These are phyloP conservation scores for Tineola bisselliella DNA, from an alignment of 2,888 invertebrate genomes.

Conservation along the genomic window DNA sequence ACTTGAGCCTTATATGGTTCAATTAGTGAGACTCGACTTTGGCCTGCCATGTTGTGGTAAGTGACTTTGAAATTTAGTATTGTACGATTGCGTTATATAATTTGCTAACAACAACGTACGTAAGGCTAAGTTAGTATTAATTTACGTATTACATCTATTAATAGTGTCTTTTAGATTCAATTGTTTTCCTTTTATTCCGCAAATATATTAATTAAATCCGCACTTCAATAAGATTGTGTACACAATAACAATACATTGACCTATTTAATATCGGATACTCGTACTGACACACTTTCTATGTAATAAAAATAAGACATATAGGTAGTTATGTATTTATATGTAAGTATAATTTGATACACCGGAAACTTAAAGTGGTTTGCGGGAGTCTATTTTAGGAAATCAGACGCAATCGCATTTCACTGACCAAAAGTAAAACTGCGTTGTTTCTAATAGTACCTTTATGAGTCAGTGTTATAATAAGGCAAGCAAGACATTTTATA, in stretches of 20 bases:
- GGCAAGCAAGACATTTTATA: neutral
- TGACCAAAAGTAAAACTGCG: neutral
- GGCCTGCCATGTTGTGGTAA: slow-evolving; percentile 92
- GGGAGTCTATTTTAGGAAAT: neutral
- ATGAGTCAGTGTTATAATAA: neutral
- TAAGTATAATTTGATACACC: neutral
- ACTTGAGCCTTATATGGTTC: slow-evolving; percentile 94
- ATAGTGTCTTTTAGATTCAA: too few species aligned
- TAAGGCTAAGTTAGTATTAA: too few species aligned
- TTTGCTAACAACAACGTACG: too few species aligned
- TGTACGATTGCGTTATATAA: too few species aligned
- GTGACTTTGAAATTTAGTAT: too few species aligned
- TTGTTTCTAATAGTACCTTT: neutral
- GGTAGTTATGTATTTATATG: neutral
- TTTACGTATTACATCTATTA: too few species aligned
- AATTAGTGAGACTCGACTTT: slow-evolving; percentile 89
- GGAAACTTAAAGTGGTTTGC: neutral
- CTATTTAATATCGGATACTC: neutral
- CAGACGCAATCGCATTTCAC: neutral
- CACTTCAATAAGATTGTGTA: too few species aligned
- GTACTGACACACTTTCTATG: neutral
- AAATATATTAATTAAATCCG: too few species aligned
- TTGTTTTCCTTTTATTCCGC: too few species aligned
- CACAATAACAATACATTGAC: neutral
- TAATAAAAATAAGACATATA: neutral